phyloP scores from a whole-genome alignment of 2,888 invertebrate genomes.

The Dendrolimus pini region DNA sequence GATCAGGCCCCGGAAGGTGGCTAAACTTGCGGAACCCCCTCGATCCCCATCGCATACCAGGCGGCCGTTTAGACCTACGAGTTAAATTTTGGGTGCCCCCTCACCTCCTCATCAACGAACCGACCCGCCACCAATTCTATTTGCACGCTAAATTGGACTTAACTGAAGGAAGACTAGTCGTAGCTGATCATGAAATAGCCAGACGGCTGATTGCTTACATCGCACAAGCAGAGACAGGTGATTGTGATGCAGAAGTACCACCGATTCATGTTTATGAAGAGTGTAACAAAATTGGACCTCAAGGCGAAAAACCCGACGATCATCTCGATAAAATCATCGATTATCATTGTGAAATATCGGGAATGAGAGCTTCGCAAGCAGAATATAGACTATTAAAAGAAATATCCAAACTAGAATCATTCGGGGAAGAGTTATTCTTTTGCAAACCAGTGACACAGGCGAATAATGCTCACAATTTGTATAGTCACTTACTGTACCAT shows the following conservation, averaged over 20 bases:
- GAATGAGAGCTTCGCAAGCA: conserved; percentile 85
- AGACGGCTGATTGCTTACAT: conserved; percentile 85
- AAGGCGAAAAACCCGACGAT: conserved; percentile 78
- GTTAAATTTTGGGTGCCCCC: conserved; percentile 96
- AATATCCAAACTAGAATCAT: conserved; percentile 86
- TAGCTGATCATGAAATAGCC: conserved; percentile 81
- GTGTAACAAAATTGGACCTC: conserved; percentile 78
- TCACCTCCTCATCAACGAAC: conserved; percentile 89
- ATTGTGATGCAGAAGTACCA: conserved; percentile 79
- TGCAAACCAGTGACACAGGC: conserved; percentile 78
- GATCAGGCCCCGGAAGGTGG: conserved; percentile 87
- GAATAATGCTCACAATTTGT: conserved; percentile 84
- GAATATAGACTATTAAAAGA: conserved; percentile 90
- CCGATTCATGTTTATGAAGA: conserved; percentile 79
- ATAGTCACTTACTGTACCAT: conserved; percentile 82
- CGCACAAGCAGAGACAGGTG: conserved; percentile 84
- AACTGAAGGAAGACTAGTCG: conserved; percentile 83
- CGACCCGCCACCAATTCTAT: conserved; percentile 91
- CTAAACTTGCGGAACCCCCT: conserved; percentile 90
- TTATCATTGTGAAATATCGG: conserved; percentile 77
- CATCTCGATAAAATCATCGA: conserved; percentile 79
- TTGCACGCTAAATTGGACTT: conserved; percentile 88
- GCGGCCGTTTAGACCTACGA: conserved; percentile 81
- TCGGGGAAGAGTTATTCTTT: conserved; percentile 90
- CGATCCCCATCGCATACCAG: conserved; percentile 82